Evolutionary conservation across 2,113 vertebrate species (phyloP).

Genomic region (Pterocles gutturalis): DNA sequence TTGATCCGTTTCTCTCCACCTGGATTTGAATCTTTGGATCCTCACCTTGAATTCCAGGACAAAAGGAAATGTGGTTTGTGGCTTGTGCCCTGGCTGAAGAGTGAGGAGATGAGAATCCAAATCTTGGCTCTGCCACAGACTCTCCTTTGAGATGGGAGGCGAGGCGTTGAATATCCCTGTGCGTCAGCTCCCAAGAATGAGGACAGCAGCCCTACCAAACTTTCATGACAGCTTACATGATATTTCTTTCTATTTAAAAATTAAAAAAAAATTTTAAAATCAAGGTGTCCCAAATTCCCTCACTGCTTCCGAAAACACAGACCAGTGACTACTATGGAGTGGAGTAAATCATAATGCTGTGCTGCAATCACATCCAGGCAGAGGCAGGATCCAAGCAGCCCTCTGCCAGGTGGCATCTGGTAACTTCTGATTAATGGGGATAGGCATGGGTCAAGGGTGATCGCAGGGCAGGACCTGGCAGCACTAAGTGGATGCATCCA

Average conservation of each 20-base stretch:
- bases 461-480: background rate
- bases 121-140: slow-evolving; percentile 7
- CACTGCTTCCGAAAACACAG: background rate
- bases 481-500: background rate
- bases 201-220: background rate
- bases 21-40: background rate
- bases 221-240: background rate
- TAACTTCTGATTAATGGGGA: background rate
- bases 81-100: slow-evolving; percentile 2
- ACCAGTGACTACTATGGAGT: background rate
- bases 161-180: background rate
- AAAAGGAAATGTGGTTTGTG: slow-evolving; percentile 44
- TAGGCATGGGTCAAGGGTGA: background rate
- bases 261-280: too few relatives aligned
- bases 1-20: background rate
- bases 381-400: background rate
- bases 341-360: background rate
- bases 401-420: background rate
- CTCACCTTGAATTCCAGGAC: slow-evolving; percentile 52
- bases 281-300: background rate
- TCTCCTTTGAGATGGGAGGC: background rate
- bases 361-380: background rate
- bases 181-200: background rate
- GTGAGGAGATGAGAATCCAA: slow-evolving; percentile 17
- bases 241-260: background rate